Percentiles rank a stretch among this genome's conserved stretches.
Evolutionary conservation across 2,888 invertebrate species (phyloP).

Genomic region (Pheosia gnoma): DNA sequence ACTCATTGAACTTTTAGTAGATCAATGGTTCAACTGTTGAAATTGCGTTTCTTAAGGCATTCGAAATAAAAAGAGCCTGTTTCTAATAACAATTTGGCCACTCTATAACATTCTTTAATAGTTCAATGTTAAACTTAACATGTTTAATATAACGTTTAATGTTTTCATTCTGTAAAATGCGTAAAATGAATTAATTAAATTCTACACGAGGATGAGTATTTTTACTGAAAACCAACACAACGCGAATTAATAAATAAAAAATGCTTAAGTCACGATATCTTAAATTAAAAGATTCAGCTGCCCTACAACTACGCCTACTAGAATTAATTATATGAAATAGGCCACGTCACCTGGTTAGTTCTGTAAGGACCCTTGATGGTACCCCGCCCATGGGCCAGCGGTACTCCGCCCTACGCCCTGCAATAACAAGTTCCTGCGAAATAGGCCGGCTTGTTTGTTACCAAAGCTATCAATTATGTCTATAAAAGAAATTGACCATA

Average conservation of each 20-base stretch:
- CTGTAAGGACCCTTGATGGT: conserved; percentile 33
- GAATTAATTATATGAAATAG: conserved; percentile 58
- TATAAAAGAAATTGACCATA: not conserved
- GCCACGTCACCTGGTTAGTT: conserved; percentile 50
- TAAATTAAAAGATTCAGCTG: conserved; percentile 54
- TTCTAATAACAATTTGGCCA: too few relatives aligned
- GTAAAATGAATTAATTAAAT: too few relatives aligned
- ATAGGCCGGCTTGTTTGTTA: conserved; percentile 32
- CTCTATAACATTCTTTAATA: too few relatives aligned
- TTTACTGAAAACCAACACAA: conserved; percentile 33
- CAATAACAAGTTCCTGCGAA: conserved; percentile 47
- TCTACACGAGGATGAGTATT: conserved; percentile 1
- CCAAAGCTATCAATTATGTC: conserved; percentile 9
- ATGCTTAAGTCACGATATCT: conserved; percentile 24
- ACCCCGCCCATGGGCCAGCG: conserved; percentile 44
- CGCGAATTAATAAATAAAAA: conserved; percentile 12
- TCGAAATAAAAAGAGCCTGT: too few relatives aligned
- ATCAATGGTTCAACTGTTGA: not conserved
- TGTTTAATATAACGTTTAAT: too few relatives aligned
- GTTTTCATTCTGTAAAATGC: too few relatives aligned
- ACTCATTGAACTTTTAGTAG: too few relatives aligned
- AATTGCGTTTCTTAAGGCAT: too few relatives aligned
- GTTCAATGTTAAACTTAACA: too few relatives aligned
- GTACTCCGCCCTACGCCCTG: conserved; percentile 46
- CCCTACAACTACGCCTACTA: conserved; percentile 47